Percentiles rank a stretch among this genome's conserved stretches.
Evolutionary conservation across 1,140 invertebrate genomes (phyloP).

Genomic region (Trialeurodes vaporariorum): DNA sequence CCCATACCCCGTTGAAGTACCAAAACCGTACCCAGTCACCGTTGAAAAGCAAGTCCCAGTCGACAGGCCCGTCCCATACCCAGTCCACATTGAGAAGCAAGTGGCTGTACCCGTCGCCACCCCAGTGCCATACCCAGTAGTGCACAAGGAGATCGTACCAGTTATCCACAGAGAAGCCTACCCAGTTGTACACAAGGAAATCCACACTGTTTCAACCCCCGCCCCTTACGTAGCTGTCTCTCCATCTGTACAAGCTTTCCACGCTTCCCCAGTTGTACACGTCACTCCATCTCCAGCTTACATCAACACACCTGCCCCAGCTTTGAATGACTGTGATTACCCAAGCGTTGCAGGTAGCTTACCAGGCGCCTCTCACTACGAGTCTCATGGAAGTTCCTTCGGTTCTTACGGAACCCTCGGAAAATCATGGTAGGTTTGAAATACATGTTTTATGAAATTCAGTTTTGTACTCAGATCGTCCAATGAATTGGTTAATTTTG

Average conservation of each 20-base stretch:
- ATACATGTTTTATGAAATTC: too few species aligned
- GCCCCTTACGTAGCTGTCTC: constrained; percentile 1
- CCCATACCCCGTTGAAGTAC: constrained; percentile 45
- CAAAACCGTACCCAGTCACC: constrained; percentile 45
- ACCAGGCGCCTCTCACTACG: constrained; percentile 5
- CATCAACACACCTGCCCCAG: background rate
- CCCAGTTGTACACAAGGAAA: constrained; percentile 21
- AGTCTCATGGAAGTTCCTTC: background rate
- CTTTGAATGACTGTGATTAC: constrained; percentile 4
- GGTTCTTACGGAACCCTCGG: background rate
- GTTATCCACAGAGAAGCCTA: constrained; percentile 47
- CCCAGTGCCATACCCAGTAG: constrained; percentile 38
- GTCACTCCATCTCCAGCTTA: constrained; percentile 4
- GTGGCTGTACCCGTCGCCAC: constrained; percentile 28
- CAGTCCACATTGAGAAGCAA: constrained; percentile 51
- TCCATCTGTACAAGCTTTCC: background rate
- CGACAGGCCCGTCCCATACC: constrained; percentile 51
- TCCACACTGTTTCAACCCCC: constrained; percentile 2
- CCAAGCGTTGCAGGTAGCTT: background rate
- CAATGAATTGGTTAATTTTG: too few species aligned
- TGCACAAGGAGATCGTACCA: background rate
- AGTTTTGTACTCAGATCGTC: too few species aligned
- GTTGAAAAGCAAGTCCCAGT: constrained; percentile 51
- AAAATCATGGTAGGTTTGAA: too few species aligned
- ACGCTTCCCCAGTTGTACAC: background rate